These are phyloP conservation scores for Anthophora plumipes DNA, from an alignment of 2,888 invertebrate genomes.

Conservation along the genomic window DNA sequence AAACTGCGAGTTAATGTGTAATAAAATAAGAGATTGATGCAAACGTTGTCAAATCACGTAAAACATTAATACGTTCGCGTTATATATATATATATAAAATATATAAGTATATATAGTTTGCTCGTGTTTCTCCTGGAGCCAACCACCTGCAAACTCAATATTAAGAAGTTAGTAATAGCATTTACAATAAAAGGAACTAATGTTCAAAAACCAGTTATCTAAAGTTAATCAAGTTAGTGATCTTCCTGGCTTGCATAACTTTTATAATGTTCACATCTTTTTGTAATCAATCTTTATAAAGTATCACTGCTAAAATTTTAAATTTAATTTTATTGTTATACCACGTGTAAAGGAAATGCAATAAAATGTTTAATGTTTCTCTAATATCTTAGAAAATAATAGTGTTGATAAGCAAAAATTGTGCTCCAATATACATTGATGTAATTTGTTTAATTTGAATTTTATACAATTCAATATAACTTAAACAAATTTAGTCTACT, in stretches of 20 bases:
- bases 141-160: conserved; percentile 83
- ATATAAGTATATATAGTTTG: conserved; percentile 65
- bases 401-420: not conserved
- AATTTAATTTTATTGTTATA: not conserved
- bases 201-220: conserved; percentile 58
- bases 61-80: conserved; percentile 68
- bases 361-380: not conserved
- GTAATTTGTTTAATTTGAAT: conserved; percentile 2
- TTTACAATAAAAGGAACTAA: conserved; percentile 36
- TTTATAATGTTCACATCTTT: not conserved
- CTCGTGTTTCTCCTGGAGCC: conserved; percentile 70
- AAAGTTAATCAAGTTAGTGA: not conserved
- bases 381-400: not conserved
- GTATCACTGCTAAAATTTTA: not conserved
- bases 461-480: not conserved
- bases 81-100: conserved; percentile 58
- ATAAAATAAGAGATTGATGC: conserved; percentile 40
- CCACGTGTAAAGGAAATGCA: too few relatives aligned
- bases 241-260: not conserved
- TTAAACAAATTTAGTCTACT: not conserved
- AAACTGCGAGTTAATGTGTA: conserved; percentile 70
- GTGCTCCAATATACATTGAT: not conserved
- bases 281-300: not conserved
- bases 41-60: conserved; percentile 61
- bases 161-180: conserved; percentile 70